A percentile compares a stretch with the other conserved stretches of the same genome.
phyloP scores from a whole-genome alignment of 2,888 invertebrate species.

The Agonum fuliginosum region DNA sequence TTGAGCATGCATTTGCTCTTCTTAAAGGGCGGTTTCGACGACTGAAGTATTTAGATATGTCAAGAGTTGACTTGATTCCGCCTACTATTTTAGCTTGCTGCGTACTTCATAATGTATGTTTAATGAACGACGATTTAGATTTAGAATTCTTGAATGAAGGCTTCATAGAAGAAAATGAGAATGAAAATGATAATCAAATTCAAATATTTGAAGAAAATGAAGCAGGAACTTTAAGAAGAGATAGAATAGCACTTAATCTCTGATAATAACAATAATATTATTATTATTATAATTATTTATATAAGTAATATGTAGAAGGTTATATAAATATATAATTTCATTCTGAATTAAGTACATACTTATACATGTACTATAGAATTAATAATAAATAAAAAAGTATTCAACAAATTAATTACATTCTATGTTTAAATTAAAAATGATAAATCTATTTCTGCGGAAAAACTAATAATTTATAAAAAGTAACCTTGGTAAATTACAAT shows the following conservation, averaged over 20 bases:
- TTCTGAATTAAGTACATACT: too few species aligned
- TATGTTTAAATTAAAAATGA: too few species aligned
- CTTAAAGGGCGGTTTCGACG: background rate
- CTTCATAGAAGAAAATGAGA: background rate
- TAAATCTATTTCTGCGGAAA: too few species aligned
- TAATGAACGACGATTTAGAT: background rate
- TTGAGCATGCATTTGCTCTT: background rate
- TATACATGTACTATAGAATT: too few species aligned
- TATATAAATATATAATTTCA: too few species aligned
- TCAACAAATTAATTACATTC: too few species aligned
- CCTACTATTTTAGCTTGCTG: constrained; percentile 2
- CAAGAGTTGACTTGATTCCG: background rate
- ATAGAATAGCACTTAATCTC: background rate
- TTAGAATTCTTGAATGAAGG: background rate
- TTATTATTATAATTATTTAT: too few species aligned
- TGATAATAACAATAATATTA: background rate
- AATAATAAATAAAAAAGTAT: too few species aligned
- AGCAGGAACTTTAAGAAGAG: background rate
- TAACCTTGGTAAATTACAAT: too few species aligned
- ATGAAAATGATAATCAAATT: background rate
- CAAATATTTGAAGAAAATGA: background rate
- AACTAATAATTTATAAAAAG: too few species aligned
- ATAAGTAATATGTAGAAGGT: too few species aligned
- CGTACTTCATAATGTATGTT: too few species aligned
- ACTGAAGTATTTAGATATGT: constrained; percentile 6